These are phyloP conservation scores for Ochotona curzoniae DNA, from an alignment of 2,113 vertebrate genomes.

Conservation along the genomic window DNA sequence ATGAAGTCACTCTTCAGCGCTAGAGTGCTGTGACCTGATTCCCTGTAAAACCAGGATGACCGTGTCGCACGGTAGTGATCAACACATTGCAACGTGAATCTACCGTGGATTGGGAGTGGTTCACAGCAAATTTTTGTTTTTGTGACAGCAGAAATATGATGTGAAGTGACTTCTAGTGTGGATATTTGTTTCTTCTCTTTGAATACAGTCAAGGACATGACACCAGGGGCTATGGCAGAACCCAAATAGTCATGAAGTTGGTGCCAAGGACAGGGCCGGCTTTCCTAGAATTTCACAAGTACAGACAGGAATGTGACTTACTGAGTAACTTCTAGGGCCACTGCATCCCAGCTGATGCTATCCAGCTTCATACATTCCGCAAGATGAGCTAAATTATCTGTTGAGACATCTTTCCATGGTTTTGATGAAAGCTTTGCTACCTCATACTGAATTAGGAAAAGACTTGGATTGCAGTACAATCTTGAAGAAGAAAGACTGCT, in stretches of 20 bases:
- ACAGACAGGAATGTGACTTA: fast-evolving
- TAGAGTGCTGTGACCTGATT: not conserved
- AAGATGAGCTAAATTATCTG: not conserved
- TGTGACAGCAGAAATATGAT: not conserved
- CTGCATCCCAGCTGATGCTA: not conserved
- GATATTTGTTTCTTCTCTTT: not conserved
- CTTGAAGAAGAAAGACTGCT: not conserved
- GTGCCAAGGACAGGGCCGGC: not conserved
- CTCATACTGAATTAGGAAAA: not conserved
- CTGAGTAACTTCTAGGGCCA: not conserved
- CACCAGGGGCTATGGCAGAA: fast-evolving
- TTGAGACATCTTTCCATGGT: not conserved
- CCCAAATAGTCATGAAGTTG: not conserved
- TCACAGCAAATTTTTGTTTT: not conserved
- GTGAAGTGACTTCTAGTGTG: not conserved
- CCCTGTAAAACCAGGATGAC: not conserved
- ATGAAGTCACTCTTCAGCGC: not conserved
- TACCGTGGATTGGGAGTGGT: not conserved
- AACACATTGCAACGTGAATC: not conserved
- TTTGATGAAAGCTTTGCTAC: not conserved
- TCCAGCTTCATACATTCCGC: fast-evolving
- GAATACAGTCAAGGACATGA: not conserved
- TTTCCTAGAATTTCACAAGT: not conserved
- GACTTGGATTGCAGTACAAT: fast-evolving
- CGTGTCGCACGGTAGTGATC: not conserved